phyloP scores from a whole-genome alignment of 2,888 invertebrate species.

The Phymatocera aterrima region DNA sequence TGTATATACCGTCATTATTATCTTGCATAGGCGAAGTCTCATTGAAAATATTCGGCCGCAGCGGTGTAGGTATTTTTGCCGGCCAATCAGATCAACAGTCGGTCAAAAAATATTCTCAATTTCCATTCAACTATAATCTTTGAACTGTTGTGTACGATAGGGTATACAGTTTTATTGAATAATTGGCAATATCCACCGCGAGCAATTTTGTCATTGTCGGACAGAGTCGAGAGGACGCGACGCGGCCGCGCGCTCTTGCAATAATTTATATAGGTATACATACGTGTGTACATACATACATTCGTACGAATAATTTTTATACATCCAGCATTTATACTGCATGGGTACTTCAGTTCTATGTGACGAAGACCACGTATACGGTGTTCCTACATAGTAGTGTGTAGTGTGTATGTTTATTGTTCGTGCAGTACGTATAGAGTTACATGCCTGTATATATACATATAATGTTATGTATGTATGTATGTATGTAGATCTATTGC shows the following conservation, averaged over 20 bases:
- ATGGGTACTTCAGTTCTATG: no score
- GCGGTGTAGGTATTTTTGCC: not conserved
- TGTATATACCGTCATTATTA: no score
- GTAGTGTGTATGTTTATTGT: not conserved
- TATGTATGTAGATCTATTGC: not conserved
- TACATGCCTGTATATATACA: no score
- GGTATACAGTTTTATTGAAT: constrained; percentile 30
- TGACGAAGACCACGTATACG: no score
- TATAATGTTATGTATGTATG: not conserved
- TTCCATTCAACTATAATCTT: constrained; percentile 8
- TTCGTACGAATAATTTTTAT: no score
- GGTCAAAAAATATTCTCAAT: not conserved
- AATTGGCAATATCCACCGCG: constrained; percentile 39
- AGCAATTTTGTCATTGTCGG: constrained; percentile 43
- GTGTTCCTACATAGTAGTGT: not conserved
- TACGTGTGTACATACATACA: not conserved
- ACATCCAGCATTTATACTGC: no score
- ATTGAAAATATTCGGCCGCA: no score
- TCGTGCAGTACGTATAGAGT: no score
- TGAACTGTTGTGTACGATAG: constrained; percentile 30
- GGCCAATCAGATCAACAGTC: not conserved
- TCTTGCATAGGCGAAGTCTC: no score
- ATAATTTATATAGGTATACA: not conserved
- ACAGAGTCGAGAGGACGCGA: no score
- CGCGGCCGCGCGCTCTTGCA: not conserved